phyloP scores from a whole-genome alignment of 2,888 invertebrate species.

The Erebia palarica region DNA sequence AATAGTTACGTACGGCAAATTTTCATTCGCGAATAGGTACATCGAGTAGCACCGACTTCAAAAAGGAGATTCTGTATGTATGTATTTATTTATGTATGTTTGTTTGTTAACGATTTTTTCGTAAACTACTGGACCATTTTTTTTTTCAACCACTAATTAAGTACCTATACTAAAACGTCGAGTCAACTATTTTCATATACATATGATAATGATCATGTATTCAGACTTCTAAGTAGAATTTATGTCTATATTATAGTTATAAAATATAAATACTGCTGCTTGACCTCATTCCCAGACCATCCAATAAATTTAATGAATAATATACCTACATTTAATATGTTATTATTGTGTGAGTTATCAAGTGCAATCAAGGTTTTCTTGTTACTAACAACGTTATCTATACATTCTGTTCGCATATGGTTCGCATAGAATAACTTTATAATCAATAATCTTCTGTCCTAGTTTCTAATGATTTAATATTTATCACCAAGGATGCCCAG shows the following conservation, averaged over 20 bases:
- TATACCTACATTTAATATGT: not conserved
- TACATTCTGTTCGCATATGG: not conserved
- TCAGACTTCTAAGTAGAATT: not conserved
- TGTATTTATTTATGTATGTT: too few relatives aligned
- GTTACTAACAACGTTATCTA: not conserved
- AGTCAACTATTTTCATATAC: too few relatives aligned
- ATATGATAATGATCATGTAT: too few relatives aligned
- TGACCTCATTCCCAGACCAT: conserved; percentile 5
- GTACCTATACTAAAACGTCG: too few relatives aligned
- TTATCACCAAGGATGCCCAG: not conserved
- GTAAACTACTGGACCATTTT: too few relatives aligned
- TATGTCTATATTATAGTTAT: not conserved
- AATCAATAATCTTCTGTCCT: conserved; percentile 4
- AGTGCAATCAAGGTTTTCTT: conserved; percentile 4
- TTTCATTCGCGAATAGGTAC: too few relatives aligned
- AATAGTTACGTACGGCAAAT: too few relatives aligned
- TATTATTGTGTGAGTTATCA: conserved; percentile 8
- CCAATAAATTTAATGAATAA: not conserved
- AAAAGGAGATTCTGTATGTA: too few relatives aligned
- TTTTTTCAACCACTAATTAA: too few relatives aligned
- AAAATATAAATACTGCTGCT: not conserved
- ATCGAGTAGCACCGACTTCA: too few relatives aligned
- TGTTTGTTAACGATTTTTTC: too few relatives aligned
- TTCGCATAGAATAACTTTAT: not conserved
- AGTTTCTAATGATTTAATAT: not conserved